These are phyloP conservation scores for Hydra vulgaris DNA, from an alignment of 30 jellyfish, hydroid and myxozoan species.

Conservation along the genomic window DNA sequence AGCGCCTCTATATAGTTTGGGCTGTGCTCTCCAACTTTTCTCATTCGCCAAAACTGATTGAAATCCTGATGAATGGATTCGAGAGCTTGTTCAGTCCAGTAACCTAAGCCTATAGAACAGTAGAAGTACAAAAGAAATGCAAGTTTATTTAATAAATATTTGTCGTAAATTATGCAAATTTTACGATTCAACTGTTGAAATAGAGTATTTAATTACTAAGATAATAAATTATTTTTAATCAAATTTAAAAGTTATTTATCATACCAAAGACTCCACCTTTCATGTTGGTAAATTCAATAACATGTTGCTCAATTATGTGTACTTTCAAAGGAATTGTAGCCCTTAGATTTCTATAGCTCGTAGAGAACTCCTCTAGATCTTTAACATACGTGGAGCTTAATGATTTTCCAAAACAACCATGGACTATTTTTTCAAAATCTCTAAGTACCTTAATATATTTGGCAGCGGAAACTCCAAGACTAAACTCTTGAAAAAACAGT, in stretches of 20 bases:
- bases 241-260: background rate
- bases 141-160: background rate
- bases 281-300: background rate
- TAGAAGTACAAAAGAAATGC: background rate
- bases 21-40: background rate
- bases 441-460: background rate
- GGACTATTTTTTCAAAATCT: background rate
- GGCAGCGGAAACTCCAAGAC: background rate
- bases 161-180: background rate
- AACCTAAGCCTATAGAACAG: background rate
- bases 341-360: background rate
- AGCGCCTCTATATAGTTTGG: background rate
- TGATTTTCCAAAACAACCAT: conserved; percentile 1
- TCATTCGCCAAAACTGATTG: background rate
- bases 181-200: background rate
- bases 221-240: background rate
- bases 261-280: background rate
- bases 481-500: too few species aligned
- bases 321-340: background rate
- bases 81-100: background rate
- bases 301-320: background rate
- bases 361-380: background rate
- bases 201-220: background rate
- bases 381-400: background rate
- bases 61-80: background rate